Evolutionary conservation across 2,888 invertebrate species (phyloP), one percentile per base, ranked within the genome.

Genomic region (Mongoloraphidia duomilia): DNA sequence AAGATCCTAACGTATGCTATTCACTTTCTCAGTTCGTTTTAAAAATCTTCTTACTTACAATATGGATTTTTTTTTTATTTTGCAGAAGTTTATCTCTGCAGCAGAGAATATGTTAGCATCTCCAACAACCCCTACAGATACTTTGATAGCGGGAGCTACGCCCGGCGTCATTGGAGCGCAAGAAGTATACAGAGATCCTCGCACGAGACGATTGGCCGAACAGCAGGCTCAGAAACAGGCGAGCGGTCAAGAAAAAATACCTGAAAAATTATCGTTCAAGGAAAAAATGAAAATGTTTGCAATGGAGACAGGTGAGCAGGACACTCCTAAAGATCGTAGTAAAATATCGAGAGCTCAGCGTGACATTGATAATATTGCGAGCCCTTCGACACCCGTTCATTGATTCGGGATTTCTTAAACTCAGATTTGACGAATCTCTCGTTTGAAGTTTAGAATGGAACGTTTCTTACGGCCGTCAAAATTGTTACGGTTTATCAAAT

Each of bases 201-300:
- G 95, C 56, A 76, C 84, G 59, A 80, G 86, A 50, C 82, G 92
- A n/a, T 71, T 93, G 57, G 90, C 89, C 2, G 88, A 90, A 66
- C 79, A 82, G 60, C 80, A 82, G 58, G 71, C 69, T 8, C 67
- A 68, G 47, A 77, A 79, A 53, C 77, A 80, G 56, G 77, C 78
- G 58, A 76, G 71, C 52, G 72, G 72, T 57, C 69, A 75, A 55
- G 78, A 84, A 49, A 78, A 81, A 49, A 79, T 88, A 53, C 91
- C 91, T 2, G 95, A 96, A 65, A 91, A 94, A 61, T 76, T 97
- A 53, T 91, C 91, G 50, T 98, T 98, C 71, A 87, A 93, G 66
- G 97, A 98, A 69, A 98, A 98, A 71, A 97, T 97, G 95, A 93
- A 93, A 71, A 92, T 96, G 89, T 98, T 98, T 73, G 97, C 96